Conservation (phyloP, 1,140 invertebrate genomes). For the Diachasmimorpha longicaudata region DNA sequence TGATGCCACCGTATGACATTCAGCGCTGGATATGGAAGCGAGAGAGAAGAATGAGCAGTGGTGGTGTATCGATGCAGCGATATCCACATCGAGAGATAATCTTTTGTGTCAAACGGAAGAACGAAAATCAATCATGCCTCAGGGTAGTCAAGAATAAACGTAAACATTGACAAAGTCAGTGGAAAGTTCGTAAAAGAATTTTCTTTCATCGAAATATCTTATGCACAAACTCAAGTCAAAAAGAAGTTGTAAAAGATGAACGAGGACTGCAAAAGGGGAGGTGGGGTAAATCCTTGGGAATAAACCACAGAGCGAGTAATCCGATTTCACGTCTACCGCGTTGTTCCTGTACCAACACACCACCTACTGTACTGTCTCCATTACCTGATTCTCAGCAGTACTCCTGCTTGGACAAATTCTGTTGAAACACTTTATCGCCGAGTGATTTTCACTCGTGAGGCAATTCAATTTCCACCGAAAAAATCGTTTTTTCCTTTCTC, state of each 20-base stretch:
- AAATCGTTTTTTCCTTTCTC: conserved; percentile 1
- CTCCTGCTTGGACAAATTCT: conserved; percentile 11
- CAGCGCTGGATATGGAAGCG: neutral
- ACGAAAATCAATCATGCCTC: neutral
- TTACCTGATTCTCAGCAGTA: neutral
- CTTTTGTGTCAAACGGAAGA: neutral
- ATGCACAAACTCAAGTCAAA: neutral
- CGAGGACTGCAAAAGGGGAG: neutral
- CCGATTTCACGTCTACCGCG: conserved; percentile 26
- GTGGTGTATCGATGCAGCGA: no score
- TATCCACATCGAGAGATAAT: neutral
- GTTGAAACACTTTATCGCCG: neutral
- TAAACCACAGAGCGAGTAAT: conserved; percentile 27
- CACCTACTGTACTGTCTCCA: neutral
- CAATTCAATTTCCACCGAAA: conserved; percentile 12
- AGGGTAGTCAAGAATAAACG: neutral
- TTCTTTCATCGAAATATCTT: conserved; percentile 7
- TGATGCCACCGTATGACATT: neutral
- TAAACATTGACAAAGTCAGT: neutral
- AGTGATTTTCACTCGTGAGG: neutral
- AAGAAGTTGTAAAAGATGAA: neutral
- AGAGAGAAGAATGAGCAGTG: neutral
- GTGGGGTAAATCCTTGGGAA: neutral
- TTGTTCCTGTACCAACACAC: neutral
- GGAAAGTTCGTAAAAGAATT: neutral